Evolutionary conservation across 30 jellyfish, hydroid and myxozoan genomes (phyloP).

Genomic region (Cassiopea andromeda): DNA sequence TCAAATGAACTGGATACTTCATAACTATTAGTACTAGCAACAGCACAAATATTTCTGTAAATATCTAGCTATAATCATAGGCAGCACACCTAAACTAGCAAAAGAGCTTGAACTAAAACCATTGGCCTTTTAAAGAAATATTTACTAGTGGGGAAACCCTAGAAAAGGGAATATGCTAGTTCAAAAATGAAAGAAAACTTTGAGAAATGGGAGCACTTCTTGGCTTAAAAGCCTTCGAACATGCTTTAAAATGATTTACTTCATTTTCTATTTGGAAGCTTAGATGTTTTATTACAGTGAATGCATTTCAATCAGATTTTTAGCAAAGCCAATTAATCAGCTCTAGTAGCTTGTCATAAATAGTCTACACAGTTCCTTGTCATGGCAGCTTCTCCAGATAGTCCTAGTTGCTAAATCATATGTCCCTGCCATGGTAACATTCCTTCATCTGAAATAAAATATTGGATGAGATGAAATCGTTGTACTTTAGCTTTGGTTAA

Average conservation of each 20-base stretch:
- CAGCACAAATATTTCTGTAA: slow-evolving; percentile 1
- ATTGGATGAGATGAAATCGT: slow-evolving; percentile 18
- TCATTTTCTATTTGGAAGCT: too few species aligned
- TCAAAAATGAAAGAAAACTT: too few species aligned
- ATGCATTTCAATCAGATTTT: too few species aligned
- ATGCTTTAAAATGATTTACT: too few species aligned
- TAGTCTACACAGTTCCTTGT: not conserved
- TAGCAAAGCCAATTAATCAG: too few species aligned
- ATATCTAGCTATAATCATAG: not conserved
- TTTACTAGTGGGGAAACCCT: too few species aligned
- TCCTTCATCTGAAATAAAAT: slow-evolving; percentile 26
- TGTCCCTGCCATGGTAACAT: slow-evolving; percentile 33
- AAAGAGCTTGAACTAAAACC: not conserved
- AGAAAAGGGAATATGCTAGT: too few species aligned
- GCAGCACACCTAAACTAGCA: not conserved
- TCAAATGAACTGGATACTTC: not conserved
- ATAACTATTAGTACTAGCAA: not conserved
- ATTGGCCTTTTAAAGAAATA: not conserved
- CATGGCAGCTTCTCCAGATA: not conserved
- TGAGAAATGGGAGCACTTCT: too few species aligned
- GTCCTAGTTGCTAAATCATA: slow-evolving; percentile 11
- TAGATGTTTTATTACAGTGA: too few species aligned
- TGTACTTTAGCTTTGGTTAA: slow-evolving; percentile 11
- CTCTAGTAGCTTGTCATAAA: not conserved
- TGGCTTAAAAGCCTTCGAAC: too few species aligned